Conservation (phyloP, 2,888 invertebrate species). For the Tetranychus truncatus region DNA sequence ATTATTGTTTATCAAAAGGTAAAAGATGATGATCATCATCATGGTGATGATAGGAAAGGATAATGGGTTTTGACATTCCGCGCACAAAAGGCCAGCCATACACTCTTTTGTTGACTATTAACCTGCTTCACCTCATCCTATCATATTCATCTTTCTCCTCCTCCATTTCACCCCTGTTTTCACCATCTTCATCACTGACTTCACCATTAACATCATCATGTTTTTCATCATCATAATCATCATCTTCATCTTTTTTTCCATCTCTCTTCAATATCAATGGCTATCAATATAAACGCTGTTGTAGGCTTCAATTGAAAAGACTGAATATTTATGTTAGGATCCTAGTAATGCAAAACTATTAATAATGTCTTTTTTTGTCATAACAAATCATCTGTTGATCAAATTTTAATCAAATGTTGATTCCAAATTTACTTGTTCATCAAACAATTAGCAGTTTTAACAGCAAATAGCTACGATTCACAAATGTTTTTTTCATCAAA, state of each 20-base stretch:
- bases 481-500: no score
- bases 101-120: neutral
- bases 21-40: neutral
- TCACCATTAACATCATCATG: neutral
- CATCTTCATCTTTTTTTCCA: neutral
- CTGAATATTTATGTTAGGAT: no score
- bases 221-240: neutral
- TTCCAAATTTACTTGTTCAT: no score
- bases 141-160: neutral
- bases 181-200: neutral
- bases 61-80: neutral
- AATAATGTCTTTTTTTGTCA: no score
- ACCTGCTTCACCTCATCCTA: neutral
- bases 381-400: no score
- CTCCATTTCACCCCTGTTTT: no score
- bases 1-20: neutral
- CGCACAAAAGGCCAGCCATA: neutral
- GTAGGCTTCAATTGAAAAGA: no score
- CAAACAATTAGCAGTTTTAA: no score
- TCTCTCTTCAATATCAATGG: neutral
- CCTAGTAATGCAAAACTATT: no score
- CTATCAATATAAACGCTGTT: no score
- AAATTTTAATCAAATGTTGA: no score
- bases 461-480: no score
- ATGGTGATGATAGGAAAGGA: neutral